Evolutionary conservation across 2,797 vertebrate genomes (phyloP), one percentile per base, ranked within the genome.

Genomic region (Neosalanx taihuensis): DNA sequence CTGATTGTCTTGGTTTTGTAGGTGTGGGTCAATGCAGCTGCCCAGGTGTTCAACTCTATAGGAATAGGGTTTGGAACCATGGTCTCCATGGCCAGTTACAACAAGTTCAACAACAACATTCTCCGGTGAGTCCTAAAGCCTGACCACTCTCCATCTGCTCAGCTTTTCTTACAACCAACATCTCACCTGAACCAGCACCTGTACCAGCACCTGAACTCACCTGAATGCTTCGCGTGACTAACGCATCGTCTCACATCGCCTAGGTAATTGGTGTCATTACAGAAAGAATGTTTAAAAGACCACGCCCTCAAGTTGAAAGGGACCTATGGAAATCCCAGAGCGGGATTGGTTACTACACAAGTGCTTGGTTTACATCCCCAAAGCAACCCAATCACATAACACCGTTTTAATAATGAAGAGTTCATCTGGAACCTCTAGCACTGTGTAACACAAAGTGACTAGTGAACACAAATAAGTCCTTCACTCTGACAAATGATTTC

Each of bases 41-140:
- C 89, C n/a, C 93, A 93, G 82, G 87, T 94, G 33, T 93, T 94
- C 74, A 92, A 92, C 83, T 94, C 93, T 35, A 75, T 93, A 46
- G 92, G 93, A 72, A 88, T 93, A 62, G 87, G 89, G 3, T 93
- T 91, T 64, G 92, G 92, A 23, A 85, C 84, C 63, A 92, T 92
- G 92, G 81, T 93, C 60, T 93, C 92, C 0, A 88, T 93, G 90
- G 86, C 92, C 1, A 93, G 93, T 75, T 94, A 93, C 86, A 93
- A 91, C 87, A 93, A 92, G 69, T 93, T 90, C 73, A 87, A 89
- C 85, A 91, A 92, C 82, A 92, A 92, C 82, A 87, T 94, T 58
- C 75, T 92, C 58, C 91, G 89, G 92, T 93, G 37, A 83, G 79
- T 30, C 17, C 3, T 13, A 46, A 12, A 4, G 37, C 41, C 9